These are phyloP conservation scores for Aspidapion aeneum DNA, from an alignment of 2,888 invertebrate genomes.

Conservation along the genomic window DNA sequence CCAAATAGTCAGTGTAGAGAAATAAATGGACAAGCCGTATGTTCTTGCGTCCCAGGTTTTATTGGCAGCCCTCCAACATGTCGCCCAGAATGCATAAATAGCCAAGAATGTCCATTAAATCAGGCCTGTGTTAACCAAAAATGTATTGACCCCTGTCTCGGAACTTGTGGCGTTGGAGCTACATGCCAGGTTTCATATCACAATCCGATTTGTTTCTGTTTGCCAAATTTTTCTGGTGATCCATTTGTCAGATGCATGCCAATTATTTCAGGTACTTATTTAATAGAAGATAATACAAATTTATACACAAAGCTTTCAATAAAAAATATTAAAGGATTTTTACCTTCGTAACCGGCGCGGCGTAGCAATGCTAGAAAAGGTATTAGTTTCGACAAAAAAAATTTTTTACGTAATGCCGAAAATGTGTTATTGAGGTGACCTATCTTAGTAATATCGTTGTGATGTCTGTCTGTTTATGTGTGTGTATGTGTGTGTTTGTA, in stretches of 20 bases:
- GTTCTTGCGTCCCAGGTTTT: constrained; percentile 67
- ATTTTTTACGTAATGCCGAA: constrained; percentile 17
- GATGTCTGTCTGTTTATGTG: too few species aligned
- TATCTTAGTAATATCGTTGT: too few species aligned
- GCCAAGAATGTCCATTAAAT: constrained; percentile 69
- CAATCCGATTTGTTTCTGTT: constrained; percentile 76
- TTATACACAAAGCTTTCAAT: too few species aligned
- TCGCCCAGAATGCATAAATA: constrained; percentile 72
- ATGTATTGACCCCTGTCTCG: constrained; percentile 78
- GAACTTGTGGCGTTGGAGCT: constrained; percentile 74
- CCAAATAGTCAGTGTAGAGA: constrained; percentile 74
- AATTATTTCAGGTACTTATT: constrained; percentile 30
- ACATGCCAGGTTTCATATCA: constrained; percentile 76
- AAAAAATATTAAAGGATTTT: too few species aligned
- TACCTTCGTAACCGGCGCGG: too few species aligned
- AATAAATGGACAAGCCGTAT: constrained; percentile 68
- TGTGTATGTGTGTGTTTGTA: too few species aligned
- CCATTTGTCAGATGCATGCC: constrained; percentile 68
- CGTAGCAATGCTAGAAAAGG: too few species aligned
- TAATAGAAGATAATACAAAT: too few species aligned
- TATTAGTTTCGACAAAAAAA: too few species aligned
- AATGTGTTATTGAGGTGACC: too few species aligned
- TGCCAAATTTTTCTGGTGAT: constrained; percentile 64
- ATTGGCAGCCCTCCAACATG: constrained; percentile 76
- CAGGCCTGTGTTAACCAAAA: constrained; percentile 76